Evolutionary conservation across 2,113 vertebrate genomes (phyloP), one percentile per base, ranked within the genome.

Genomic region (Acanthochromis polyacanthus): DNA sequence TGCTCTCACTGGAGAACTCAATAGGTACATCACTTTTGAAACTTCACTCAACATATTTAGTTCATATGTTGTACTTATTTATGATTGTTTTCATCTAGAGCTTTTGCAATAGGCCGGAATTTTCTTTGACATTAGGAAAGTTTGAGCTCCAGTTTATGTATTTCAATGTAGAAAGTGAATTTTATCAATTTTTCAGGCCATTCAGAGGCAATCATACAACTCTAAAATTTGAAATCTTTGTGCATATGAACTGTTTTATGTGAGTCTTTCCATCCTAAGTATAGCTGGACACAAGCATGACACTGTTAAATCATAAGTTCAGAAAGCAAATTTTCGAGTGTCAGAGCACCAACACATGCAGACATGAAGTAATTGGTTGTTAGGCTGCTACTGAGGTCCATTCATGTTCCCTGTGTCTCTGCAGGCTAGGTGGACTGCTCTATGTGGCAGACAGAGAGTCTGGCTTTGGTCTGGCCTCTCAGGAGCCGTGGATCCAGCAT

Each of bases 401-500:
- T 59, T 14, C 10, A 0, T 45, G 36, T 15, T 43, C 45, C 23
- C 23, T 16, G 51, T 48, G 8, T 69, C 57, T 88, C 56, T 87
- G 43, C 92, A 99, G 98, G 88, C 89, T 89, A 48, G 87, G 83
- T 17, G 97, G 97, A 1, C 92, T 20, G 23, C 90, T 99, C 10
- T 95, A 93, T 1, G 92, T 98, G 10, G 91, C 92, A 15, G 94
- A 93, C 57, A 90, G 95, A 85, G 95, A 96, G 69, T 80, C 82
- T 36, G 98, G 98, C 70, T 98, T 99, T 61, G 97, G 96, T 23
- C 90, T 99, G 80, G 95, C 94, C 16, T 88, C 95, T 3, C 98
- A 99, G 93, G 98, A 99, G 71, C 95, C 98, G 22, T 99, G 98
- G 98, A 97, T 99, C 83, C 98, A 99, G 90, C 96, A 98, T 59